Evolutionary conservation across 2,888 invertebrate genomes (phyloP).

Genomic region (Machimus atricapillus): DNA sequence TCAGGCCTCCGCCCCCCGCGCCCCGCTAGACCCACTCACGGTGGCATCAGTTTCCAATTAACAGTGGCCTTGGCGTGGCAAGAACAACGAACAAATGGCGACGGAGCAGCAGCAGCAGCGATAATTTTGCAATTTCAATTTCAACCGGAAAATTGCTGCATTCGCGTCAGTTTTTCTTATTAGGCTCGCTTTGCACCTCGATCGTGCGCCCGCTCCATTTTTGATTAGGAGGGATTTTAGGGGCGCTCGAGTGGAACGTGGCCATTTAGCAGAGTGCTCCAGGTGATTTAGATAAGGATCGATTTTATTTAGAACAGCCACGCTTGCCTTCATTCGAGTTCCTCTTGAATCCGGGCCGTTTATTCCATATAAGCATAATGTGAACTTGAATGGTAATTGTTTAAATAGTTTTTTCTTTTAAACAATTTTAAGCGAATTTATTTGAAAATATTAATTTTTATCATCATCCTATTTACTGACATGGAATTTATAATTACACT

Average conservation of each 20-base stretch:
- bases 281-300: background rate
- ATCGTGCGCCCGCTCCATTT: background rate
- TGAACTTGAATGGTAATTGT: no score
- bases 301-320: background rate
- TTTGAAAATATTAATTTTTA: no score
- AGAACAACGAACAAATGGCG: background rate
- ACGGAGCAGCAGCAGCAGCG: background rate
- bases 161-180: slow-evolving; percentile 21
- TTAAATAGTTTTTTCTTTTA: no score
- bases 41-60: slow-evolving; percentile 27
- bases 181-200: background rate
- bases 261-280: background rate
- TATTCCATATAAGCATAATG: background rate
- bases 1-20: background rate
- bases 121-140: slow-evolving; percentile 20
- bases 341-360: background rate
- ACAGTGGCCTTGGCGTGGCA: background rate
- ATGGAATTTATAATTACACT: no score
- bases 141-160: slow-evolving; percentile 17
- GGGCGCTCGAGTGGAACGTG: background rate
- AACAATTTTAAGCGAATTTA: no score
- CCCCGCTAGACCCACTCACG: background rate
- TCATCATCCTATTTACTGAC: no score
- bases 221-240: background rate
- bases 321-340: background rate